phyloP scores from a whole-genome alignment of 1,140 invertebrate species.

The Drosophila bifasciata region DNA sequence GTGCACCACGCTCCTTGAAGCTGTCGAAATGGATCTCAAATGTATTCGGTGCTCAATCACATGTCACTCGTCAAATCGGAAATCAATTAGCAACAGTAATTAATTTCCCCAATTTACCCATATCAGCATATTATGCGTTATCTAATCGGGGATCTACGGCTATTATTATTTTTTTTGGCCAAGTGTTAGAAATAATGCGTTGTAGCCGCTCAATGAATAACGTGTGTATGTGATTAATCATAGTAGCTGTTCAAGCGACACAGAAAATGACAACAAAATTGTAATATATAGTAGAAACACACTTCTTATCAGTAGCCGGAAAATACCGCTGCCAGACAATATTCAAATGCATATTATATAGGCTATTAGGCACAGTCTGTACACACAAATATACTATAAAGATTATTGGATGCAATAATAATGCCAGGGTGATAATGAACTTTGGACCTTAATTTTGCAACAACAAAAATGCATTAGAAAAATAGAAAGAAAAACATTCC shows the following conservation, averaged over 20 bases:
- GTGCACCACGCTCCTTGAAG: conserved; percentile 96
- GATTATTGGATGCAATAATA: conserved; percentile 15
- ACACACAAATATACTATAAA: neutral
- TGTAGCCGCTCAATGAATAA: neutral
- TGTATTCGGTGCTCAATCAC: conserved; percentile 20
- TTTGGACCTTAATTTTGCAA: conserved; percentile 11
- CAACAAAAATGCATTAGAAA: neutral
- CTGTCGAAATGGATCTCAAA: conserved; percentile 84
- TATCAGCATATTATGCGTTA: conserved; percentile 28
- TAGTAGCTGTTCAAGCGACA: too few relatives aligned
- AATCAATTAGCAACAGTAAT: conserved; percentile 56
- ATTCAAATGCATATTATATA: neutral
- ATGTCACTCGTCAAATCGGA: conserved; percentile 25
- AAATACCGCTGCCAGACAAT: conserved; percentile 28
- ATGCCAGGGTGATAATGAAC: conserved; percentile 16
- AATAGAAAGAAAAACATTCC: neutral
- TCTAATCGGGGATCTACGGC: conserved; percentile 45
- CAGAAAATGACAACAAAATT: too few relatives aligned
- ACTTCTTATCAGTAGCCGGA: conserved; percentile 18
- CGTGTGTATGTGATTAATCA: neutral
- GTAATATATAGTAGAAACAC: neutral
- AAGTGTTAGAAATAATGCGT: conserved; percentile 4
- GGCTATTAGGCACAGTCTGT: conserved; percentile 1
- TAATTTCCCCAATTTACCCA: conserved; percentile 40
- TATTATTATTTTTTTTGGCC: conserved; percentile 15